A percentile compares a stretch with the other conserved stretches of the same genome.
These are phyloP conservation scores for Sturnus vulgaris DNA, from an alignment of 2,113 vertebrate genomes.

Conservation along the genomic window DNA sequence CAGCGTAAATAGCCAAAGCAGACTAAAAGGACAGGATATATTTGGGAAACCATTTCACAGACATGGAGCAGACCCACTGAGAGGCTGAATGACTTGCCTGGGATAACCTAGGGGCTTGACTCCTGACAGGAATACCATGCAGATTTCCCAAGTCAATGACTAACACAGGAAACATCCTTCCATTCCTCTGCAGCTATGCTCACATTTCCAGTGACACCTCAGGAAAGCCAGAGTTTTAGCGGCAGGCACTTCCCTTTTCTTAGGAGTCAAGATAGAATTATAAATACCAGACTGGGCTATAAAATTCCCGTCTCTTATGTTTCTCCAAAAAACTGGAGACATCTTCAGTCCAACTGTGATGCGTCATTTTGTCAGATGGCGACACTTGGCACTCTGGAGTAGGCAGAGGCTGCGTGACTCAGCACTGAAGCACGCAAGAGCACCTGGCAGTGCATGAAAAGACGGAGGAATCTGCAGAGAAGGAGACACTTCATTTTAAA, in stretches of 20 bases:
- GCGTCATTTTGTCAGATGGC: slow-evolving; percentile 21
- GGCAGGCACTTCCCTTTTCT: neutral
- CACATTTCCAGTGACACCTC: neutral
- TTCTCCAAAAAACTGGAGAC: neutral
- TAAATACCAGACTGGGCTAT: neutral
- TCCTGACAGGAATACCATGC: neutral
- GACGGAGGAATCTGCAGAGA: neutral
- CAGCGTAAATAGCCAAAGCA: neutral
- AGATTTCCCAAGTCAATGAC: neutral
- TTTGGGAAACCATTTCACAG: neutral
- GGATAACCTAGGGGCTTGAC: neutral
- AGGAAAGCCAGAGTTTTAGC: neutral
- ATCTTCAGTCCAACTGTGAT: neutral
- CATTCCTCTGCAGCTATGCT: neutral
- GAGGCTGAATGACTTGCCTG: neutral
- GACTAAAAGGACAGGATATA: neutral
- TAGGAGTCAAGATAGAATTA: neutral
- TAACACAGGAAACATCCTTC: neutral
- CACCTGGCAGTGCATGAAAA: neutral
- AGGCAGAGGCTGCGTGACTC: neutral
- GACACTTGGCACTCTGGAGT: neutral
- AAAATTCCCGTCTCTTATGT: neutral
- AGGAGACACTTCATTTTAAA: neutral
- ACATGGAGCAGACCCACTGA: neutral
- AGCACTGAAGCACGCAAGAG: neutral